Conservation (phyloP, 1,140 invertebrate genomes). For the Plectrocnemia conspersa region DNA sequence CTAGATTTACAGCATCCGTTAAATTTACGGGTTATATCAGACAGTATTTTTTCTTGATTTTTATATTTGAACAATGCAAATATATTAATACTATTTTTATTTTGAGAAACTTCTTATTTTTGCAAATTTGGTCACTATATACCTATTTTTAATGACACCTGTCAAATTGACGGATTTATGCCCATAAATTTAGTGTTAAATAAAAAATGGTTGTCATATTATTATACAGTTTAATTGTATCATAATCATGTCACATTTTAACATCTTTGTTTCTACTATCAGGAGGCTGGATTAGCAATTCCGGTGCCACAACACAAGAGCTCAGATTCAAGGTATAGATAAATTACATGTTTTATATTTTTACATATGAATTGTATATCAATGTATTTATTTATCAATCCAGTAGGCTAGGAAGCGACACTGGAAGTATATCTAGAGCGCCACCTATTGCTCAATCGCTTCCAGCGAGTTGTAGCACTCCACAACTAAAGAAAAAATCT, state of each 20-base stretch:
- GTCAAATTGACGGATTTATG: too few species aligned
- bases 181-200: too few species aligned
- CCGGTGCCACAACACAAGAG: conserved; percentile 28
- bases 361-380: conserved; percentile 3
- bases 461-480: conserved; percentile 30
- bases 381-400: not conserved
- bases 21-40: too few species aligned
- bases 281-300: conserved; percentile 30
- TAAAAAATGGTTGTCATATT: too few species aligned
- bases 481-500: conserved; percentile 30
- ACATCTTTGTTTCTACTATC: conserved; percentile 8
- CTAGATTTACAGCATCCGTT: too few species aligned
- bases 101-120: too few species aligned
- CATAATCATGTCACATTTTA: not conserved
- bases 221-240: not conserved
- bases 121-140: too few species aligned
- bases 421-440: conserved; percentile 25
- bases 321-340: conserved; percentile 24
- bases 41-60: too few species aligned
- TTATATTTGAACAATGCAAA: too few species aligned
- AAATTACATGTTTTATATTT: conserved; percentile 1
- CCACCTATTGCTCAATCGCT: conserved; percentile 6
- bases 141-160: too few species aligned
- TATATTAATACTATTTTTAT: too few species aligned
- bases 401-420: conserved; percentile 28